A percentile compares a stretch with the other conserved stretches of the same genome.
phyloP scores from a whole-genome alignment of 2,113 vertebrate genomes.

The Labeo catla region DNA sequence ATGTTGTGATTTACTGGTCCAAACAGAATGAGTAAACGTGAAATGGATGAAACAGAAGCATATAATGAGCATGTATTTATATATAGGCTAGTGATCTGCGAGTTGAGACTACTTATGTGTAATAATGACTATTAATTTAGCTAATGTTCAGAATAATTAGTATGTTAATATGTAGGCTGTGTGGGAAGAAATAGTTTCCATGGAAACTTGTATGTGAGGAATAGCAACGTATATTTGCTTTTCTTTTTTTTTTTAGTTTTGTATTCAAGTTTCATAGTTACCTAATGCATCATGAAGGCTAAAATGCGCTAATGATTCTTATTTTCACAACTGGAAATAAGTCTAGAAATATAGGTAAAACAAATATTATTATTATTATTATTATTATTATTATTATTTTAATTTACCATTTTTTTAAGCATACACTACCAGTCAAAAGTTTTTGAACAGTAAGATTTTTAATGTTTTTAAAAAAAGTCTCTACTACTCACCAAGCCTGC shows the following conservation, averaged over 20 bases:
- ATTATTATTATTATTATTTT: no score
- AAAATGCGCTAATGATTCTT: neutral
- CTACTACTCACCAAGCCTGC: no score
- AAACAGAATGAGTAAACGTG: neutral
- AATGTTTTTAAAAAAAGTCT: no score
- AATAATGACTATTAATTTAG: conserved; percentile 21
- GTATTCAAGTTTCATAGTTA: neutral
- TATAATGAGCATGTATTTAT: neutral
- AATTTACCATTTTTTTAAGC: no score
- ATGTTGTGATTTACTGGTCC: neutral
- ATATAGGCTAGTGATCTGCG: neutral
- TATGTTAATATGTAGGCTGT: conserved; percentile 8
- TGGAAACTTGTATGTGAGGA: neutral
- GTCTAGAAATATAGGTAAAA: no score
- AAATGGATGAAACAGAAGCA: neutral
- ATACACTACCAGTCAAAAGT: no score
- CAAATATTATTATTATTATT: no score
- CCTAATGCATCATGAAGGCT: neutral
- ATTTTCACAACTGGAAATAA: neutral
- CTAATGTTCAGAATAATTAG: neutral
- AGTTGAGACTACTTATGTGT: neutral
- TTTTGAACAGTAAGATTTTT: no score
- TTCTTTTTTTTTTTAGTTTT: no score
- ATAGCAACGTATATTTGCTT: neutral
- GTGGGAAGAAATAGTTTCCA: neutral